Evolutionary conservation across 2,797 vertebrate species (phyloP).

Genomic region (Notamacropus eugenii): DNA sequence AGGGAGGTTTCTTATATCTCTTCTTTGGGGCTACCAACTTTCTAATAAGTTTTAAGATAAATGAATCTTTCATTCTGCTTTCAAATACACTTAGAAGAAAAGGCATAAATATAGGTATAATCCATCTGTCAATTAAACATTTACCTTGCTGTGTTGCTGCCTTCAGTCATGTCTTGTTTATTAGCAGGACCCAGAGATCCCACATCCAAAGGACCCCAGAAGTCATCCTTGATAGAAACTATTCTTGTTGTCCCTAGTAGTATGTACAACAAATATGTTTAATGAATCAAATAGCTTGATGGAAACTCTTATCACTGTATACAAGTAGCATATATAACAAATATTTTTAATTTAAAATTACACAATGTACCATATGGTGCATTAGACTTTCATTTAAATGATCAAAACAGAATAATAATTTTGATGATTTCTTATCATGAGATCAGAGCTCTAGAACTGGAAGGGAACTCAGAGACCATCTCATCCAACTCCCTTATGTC

Average conservation of each 20-base stretch:
- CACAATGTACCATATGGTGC: neutral
- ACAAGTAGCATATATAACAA: neutral
- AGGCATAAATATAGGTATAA: neutral
- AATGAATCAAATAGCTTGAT: neutral
- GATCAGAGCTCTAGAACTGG: neutral
- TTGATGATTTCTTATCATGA: neutral
- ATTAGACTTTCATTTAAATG: neutral
- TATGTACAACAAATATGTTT: neutral
- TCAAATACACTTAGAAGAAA: neutral
- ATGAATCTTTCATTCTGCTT: neutral
- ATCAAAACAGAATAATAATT: neutral
- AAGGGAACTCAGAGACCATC: neutral
- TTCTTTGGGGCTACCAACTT: neutral
- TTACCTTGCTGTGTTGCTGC: neutral
- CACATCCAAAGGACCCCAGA: neutral
- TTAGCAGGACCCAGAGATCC: neutral
- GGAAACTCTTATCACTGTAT: neutral
- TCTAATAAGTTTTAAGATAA: neutral
- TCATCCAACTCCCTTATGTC: neutral
- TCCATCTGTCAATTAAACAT: neutral
- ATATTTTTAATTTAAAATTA: neutral
- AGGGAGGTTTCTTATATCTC: neutral
- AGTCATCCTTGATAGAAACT: neutral
- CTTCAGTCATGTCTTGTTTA: neutral
- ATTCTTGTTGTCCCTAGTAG: neutral